A percentile compares a stretch with the other conserved stretches of the same genome.
These are phyloP conservation scores for Phoxinus phoxinus DNA, from an alignment of 2,113 vertebrate species.

Conservation along the genomic window DNA sequence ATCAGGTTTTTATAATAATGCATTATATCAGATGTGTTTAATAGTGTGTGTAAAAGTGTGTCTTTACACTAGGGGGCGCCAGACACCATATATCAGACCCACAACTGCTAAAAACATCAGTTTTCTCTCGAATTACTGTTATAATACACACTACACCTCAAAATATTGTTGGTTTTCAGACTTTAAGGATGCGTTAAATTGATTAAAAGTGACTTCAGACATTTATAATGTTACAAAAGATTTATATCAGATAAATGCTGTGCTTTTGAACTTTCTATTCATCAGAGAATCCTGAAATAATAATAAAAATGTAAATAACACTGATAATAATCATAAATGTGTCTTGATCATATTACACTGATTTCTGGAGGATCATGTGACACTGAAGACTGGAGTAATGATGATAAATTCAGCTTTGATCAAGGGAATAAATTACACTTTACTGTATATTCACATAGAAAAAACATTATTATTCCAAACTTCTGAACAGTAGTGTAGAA, in stretches of 20 bases:
- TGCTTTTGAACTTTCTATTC: not conserved
- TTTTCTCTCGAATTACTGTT: not conserved
- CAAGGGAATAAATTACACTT: not conserved
- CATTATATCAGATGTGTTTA: not conserved
- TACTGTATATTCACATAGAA: not conserved
- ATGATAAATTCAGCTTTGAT: too few species aligned
- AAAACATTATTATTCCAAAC: too few species aligned
- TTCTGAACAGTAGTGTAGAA: too few species aligned
- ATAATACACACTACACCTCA: not conserved
- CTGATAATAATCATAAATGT: too few species aligned
- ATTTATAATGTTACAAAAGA: not conserved
- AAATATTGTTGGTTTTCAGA: not conserved
- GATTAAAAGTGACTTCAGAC: not conserved
- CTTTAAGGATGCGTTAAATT: not conserved
- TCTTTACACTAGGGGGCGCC: constrained; percentile 69
- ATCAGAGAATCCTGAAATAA: not conserved
- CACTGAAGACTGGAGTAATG: too few species aligned
- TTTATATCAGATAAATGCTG: not conserved
- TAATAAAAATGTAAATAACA: too few species aligned
- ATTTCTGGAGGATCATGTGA: too few species aligned
- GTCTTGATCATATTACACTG: too few species aligned
- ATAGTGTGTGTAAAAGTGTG: not conserved
- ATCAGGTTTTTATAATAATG: not conserved
- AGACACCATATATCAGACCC: too few species aligned
- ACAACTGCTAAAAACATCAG: not conserved